phyloP scores from a whole-genome alignment of 2,888 invertebrate species.

The Papilio gigon region DNA sequence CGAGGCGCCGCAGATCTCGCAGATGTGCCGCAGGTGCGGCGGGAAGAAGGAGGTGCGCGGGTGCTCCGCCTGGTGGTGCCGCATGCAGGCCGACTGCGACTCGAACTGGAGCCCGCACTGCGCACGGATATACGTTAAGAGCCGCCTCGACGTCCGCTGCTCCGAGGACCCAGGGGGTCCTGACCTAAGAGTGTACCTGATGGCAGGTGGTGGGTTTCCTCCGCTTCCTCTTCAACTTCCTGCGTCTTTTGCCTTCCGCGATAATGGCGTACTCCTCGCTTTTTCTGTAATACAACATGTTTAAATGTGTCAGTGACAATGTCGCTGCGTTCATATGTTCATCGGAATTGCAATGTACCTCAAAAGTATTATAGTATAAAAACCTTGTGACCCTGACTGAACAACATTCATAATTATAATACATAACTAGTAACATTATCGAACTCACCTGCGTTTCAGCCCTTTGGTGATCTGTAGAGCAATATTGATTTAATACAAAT shows the following conservation, averaged over 20 bases:
- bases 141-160: no score
- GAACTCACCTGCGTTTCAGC: slow-evolving; percentile 51
- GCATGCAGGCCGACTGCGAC: slow-evolving; percentile 69
- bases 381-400: no score
- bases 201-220: slow-evolving; percentile 69
- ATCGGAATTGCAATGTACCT: no score
- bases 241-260: slow-evolving; percentile 46
- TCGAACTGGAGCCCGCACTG: slow-evolving; percentile 71
- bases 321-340: no score
- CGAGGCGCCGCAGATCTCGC: slow-evolving; percentile 74
- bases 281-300: slow-evolving; percentile 42
- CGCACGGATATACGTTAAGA: slow-evolving; percentile 14
- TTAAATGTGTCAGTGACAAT: no score
- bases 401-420: no score
- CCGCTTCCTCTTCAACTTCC: slow-evolving; percentile 49
- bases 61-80: slow-evolving; percentile 65
- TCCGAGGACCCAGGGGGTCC: no score
- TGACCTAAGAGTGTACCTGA: slow-evolving; percentile 59
- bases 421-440: no score
- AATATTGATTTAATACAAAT: not conserved
- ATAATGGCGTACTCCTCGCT: slow-evolving; percentile 41
- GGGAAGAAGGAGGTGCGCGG: slow-evolving; percentile 68
- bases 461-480: slow-evolving; percentile 59
- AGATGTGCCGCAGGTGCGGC: slow-evolving; percentile 61
- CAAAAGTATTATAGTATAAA: no score